A percentile compares a stretch with the other conserved stretches of the same genome.
phyloP scores from a whole-genome alignment of 2,113 vertebrate species.

The Rhinogobius similis region DNA sequence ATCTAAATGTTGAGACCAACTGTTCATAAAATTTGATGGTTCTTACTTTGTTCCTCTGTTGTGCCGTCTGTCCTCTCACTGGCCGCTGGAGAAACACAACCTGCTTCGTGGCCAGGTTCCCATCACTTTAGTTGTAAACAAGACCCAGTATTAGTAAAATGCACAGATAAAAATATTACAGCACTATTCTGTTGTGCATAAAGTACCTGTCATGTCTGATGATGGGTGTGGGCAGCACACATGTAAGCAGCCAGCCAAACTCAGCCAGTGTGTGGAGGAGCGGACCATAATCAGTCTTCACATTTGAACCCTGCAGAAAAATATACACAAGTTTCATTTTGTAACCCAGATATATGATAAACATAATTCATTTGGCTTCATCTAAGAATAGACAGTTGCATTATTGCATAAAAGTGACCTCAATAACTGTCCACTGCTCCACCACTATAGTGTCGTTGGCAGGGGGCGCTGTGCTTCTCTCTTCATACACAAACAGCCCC shows the following conservation, averaged over 20 bases:
- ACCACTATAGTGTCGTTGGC: constrained; percentile 96
- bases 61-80: constrained; percentile 63
- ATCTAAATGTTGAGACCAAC: not conserved
- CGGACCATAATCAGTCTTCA: constrained; percentile 95
- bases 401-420: constrained; percentile 77
- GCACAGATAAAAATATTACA: not conserved
- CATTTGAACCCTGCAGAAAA: constrained; percentile 82
- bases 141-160: not conserved
- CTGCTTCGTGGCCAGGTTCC: constrained; percentile 96
- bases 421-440: constrained; percentile 96
- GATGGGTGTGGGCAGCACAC: constrained; percentile 91
- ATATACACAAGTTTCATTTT: not conserved
- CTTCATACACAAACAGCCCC: constrained; percentile 95
- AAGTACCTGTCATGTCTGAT: constrained; percentile 92
- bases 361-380: not conserved
- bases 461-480: constrained; percentile 77
- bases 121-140: constrained; percentile 81
- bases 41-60: constrained; percentile 67
- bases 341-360: not conserved
- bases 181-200: not conserved
- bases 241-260: constrained; percentile 97
- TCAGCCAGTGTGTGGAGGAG: constrained; percentile 94
- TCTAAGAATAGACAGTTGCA: not conserved
- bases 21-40: not conserved
- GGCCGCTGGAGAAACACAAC: constrained; percentile 95